Base-by-base conservation (phyloP, 2,888 invertebrate genomes). In the Tenthredo amoena region DNA sequence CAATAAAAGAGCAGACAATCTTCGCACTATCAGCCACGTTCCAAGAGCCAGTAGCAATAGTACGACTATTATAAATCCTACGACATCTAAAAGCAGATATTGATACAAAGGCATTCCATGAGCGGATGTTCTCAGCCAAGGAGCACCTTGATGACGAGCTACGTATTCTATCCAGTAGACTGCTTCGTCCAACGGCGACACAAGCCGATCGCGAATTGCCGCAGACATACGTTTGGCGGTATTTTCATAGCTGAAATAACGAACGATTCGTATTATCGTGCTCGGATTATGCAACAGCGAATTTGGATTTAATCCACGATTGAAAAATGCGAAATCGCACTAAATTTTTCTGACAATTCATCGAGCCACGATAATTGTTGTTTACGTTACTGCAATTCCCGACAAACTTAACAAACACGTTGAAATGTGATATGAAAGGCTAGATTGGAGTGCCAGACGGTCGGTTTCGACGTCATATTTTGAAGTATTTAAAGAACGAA, bases 81-180 rank as follows among this genome's bases (percentile, higher is more conserved):
- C 18, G 15, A 91, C 89, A 40, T 91, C 91, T 74, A 89, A 62
- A 26, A 90, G 86, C 40, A 88, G 65, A 55, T 88, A 89, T 68
- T 95, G 95, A 47, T 94, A 91, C 87, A 94, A 92, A 0, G 94
- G 90, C 21, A 95, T 91, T 85, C 95, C 94, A 1, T 94, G 91
- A 0, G 94, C 94, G 0, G 94, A 94, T n/a, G 94, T 94, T 65
- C 94, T 92, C 40, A 95, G 87, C 86, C 95, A 95, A 0, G 91
- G 88, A 0, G 95, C 95, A 0, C 95, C 95, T 85, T 94, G 94
- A 88, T 96, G 95, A 58, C 95, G 94, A 9, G 95, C 91, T 0
- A 96, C 95, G 88, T 96, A 96, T 91, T 96, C 96, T 81, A 95
- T 94, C 96, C 96, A 96, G 92, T 95, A 96, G 0, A 96, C 92